These are phyloP conservation scores for Torymus auratus DNA, from an alignment of 2,888 invertebrate genomes.

Conservation along the genomic window DNA sequence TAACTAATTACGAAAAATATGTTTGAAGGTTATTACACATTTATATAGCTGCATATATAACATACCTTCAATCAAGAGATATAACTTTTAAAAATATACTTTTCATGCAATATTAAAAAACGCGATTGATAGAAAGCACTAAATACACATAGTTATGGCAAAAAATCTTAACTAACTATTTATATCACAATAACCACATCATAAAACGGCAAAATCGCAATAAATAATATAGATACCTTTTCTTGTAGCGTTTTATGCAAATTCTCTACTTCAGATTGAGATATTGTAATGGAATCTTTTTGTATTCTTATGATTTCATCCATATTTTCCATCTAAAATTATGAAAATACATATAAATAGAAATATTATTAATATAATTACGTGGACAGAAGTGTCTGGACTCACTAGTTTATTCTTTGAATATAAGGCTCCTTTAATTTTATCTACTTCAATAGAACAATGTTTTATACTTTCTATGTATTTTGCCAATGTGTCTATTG, in stretches of 20 bases:
- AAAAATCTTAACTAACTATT: no score
- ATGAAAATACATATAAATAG: neutral
- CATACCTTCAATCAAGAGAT: no score
- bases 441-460: conserved; percentile 66
- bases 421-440: conserved; percentile 67
- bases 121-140: no score
- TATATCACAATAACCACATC: no score
- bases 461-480: conserved; percentile 65
- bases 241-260: conserved; percentile 69
- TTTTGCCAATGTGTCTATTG: conserved; percentile 64
- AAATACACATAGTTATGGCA: no score
- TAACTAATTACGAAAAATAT: neutral
- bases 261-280: conserved; percentile 71
- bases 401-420: conserved; percentile 73
- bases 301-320: conserved; percentile 73
- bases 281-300: conserved; percentile 70
- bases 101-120: no score
- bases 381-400: conserved; percentile 10
- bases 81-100: no score
- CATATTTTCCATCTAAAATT: conserved; percentile 69
- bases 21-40: no score
- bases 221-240: conserved; percentile 65
- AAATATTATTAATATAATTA: conserved; percentile 13
- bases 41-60: no score
- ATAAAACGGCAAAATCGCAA: neutral